Evolutionary conservation across 2,113 vertebrate genomes (phyloP).

Genomic region (Otus sunia): DNA sequence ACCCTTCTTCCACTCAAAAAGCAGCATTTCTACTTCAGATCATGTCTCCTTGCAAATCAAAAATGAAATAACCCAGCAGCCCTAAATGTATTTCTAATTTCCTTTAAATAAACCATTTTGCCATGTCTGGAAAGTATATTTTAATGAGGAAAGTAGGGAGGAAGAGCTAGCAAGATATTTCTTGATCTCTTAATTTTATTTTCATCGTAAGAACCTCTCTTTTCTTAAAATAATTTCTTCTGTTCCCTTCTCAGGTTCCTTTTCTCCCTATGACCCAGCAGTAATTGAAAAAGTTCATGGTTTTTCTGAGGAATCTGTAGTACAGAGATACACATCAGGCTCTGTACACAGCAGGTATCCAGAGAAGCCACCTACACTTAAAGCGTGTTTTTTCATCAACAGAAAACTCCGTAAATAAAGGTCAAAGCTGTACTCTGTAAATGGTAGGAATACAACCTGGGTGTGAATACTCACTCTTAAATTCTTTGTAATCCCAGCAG

Average conservation of each 20-base stretch:
- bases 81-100: constrained; percentile 53
- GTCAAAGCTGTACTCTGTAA: background rate
- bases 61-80: constrained; percentile 55
- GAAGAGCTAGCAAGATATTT: background rate
- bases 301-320: background rate
- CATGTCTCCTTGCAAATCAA: constrained; percentile 1
- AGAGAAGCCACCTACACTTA: background rate
- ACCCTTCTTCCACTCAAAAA: background rate
- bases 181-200: background rate
- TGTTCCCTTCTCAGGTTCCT: background rate
- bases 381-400: background rate
- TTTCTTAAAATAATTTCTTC: background rate
- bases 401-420: background rate
- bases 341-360: background rate
- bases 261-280: background rate
- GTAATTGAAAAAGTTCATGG: fast-evolving
- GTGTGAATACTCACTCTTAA: background rate
- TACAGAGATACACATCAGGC: background rate
- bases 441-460: background rate
- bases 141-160: background rate
- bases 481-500: constrained; percentile 37
- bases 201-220: background rate
- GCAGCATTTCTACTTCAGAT: background rate
- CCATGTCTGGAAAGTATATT: constrained; percentile 17
- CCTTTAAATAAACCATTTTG: constrained; percentile 49